Conservation (phyloP, 2,888 invertebrate species). For the Tryphoninae sp. region DNA sequence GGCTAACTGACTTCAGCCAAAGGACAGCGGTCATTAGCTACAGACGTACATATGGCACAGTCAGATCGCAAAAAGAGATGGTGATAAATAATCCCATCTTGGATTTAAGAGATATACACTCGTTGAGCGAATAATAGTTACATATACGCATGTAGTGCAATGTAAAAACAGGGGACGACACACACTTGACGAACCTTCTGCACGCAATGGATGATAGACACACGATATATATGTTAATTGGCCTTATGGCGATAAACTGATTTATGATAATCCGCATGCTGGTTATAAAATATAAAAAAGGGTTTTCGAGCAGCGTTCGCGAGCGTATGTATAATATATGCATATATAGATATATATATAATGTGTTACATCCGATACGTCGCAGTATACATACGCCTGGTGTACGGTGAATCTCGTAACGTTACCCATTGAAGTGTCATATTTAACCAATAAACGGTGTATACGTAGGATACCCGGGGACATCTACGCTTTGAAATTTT, state of each 20-base stretch:
- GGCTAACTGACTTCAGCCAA: too few species aligned
- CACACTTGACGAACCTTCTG: not conserved
- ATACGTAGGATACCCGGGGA: slow-evolving; percentile 12
- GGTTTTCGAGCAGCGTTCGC: not conserved
- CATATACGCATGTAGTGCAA: not conserved
- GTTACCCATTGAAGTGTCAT: slow-evolving; percentile 52
- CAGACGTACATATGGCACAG: too few species aligned
- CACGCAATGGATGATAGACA: slow-evolving; percentile 3
- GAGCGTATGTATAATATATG: not conserved
- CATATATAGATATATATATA: not conserved
- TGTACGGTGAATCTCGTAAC: slow-evolving; percentile 21
- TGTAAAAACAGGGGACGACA: not conserved
- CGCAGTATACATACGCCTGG: slow-evolving; percentile 31
- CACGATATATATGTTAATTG: not conserved
- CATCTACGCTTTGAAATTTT: slow-evolving; percentile 8
- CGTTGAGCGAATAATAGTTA: not conserved
- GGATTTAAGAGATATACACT: not conserved
- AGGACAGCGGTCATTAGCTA: too few species aligned
- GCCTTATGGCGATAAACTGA: not conserved
- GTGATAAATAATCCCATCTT: not conserved
- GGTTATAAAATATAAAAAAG: not conserved
- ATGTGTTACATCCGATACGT: not conserved
- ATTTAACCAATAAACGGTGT: slow-evolving; percentile 24
- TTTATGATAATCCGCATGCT: slow-evolving; percentile 10
- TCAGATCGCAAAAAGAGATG: too few species aligned